These are phyloP conservation scores for Platysternon megacephalum DNA, from an alignment of 2,113 vertebrate genomes.

Conservation along the genomic window DNA sequence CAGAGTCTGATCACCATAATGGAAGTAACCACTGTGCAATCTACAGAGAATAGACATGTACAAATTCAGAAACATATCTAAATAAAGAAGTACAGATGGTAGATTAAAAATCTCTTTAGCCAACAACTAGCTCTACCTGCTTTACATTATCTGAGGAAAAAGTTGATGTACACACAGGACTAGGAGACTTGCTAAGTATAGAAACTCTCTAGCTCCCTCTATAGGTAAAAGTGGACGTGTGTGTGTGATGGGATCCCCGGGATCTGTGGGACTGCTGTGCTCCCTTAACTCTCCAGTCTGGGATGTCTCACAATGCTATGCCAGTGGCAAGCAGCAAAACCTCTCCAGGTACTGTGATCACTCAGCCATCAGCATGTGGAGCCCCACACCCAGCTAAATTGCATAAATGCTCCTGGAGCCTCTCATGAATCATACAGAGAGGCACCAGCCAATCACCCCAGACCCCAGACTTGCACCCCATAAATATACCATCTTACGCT, in stretches of 20 bases:
- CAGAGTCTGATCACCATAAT: neutral
- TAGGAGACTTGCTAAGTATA: neutral
- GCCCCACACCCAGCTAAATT: neutral
- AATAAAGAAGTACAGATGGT: neutral
- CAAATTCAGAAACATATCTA: neutral
- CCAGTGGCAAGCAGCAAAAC: neutral
- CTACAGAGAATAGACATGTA: neutral
- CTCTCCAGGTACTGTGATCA: neutral
- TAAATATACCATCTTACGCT: too few species aligned
- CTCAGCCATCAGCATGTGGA: neutral
- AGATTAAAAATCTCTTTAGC: neutral
- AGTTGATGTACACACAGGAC: neutral
- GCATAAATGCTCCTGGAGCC: neutral
- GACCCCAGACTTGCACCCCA: too few species aligned
- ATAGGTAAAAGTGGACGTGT: neutral
- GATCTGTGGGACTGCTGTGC: neutral
- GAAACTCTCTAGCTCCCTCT: neutral
- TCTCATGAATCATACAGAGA: neutral
- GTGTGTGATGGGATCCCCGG: neutral
- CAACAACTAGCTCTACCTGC: neutral
- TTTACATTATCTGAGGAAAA: neutral
- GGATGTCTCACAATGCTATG: neutral
- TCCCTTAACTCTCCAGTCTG: neutral
- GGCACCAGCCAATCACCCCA: too few species aligned
- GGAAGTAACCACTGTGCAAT: neutral